phyloP scores from a whole-genome alignment of 2,888 invertebrate genomes.

The Ceratothoa steindachneri region DNA sequence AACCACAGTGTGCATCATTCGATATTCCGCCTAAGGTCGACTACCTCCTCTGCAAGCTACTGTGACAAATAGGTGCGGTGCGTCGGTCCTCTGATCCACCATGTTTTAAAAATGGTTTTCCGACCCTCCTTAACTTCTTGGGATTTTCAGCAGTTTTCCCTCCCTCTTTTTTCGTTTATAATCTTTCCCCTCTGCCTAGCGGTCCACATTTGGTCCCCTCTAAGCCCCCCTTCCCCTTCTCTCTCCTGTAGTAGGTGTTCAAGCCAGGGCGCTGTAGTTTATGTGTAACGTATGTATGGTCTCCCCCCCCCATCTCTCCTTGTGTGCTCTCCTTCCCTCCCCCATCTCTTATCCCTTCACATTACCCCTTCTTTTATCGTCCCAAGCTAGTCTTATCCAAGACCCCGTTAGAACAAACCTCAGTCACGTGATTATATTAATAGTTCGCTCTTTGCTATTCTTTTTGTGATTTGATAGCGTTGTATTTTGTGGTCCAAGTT shows the following conservation, averaged over 20 bases:
- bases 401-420: conserved; percentile 1
- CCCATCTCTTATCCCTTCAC: conserved; percentile 3
- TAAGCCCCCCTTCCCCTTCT: not conserved
- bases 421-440: not conserved
- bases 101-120: too few relatives aligned
- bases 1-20: not conserved
- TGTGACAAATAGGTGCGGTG: too few relatives aligned
- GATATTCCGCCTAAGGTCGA: not conserved
- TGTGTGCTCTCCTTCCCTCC: not conserved
- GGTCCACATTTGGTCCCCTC: too few relatives aligned
- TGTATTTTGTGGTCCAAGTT: too few relatives aligned
- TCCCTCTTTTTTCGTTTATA: not conserved
- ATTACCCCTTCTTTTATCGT: conserved; percentile 6
- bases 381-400: conserved; percentile 10
- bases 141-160: too few relatives aligned
- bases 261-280: not conserved
- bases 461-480: too few relatives aligned
- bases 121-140: too few relatives aligned
- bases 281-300: not conserved
- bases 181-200: too few relatives aligned
- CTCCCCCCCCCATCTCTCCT: not conserved
- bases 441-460: not conserved
- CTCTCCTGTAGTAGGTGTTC: not conserved
- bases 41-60: too few relatives aligned
- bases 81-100: too few relatives aligned